phyloP scores from a whole-genome alignment of 2,797 vertebrate genomes.

The Sebastes melanostomus region DNA sequence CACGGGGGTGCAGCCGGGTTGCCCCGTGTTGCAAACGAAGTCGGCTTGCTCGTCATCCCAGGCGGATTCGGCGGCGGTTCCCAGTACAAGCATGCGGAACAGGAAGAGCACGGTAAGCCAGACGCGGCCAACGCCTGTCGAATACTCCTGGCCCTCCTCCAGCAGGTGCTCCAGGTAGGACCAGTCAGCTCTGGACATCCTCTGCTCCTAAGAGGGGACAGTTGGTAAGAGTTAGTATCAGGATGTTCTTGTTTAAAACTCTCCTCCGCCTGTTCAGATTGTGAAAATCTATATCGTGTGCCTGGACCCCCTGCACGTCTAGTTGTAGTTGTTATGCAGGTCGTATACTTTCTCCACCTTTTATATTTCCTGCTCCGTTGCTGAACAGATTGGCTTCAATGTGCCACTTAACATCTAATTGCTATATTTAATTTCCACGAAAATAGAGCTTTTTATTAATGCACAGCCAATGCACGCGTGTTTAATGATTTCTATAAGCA shows the following conservation, averaged over 20 bases:
- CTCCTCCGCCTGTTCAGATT: not conserved
- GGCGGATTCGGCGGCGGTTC: conserved; percentile 83
- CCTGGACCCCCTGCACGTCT: not conserved
- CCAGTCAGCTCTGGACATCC: conserved; percentile 89
- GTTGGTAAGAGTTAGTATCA: not conserved
- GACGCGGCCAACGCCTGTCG: conserved; percentile 82
- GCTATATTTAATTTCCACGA: conserved; percentile 20
- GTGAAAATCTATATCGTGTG: not conserved
- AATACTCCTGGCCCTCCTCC: conserved; percentile 86
- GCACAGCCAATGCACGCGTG: not conserved
- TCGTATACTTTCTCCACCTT: not conserved
- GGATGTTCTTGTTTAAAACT: not conserved
- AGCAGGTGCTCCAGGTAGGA: conserved; percentile 86
- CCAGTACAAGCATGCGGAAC: conserved; percentile 85
- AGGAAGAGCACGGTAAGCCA: conserved; percentile 89
- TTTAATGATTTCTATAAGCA: conserved; percentile 35
- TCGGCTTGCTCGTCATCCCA: conserved; percentile 86
- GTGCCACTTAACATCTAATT: conserved; percentile 25
- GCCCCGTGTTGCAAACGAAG: conserved; percentile 85
- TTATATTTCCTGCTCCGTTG: conserved; percentile 12
- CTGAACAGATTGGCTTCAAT: conserved; percentile 13
- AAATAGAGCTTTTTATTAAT: conserved; percentile 11
- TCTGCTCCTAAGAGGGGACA: conserved; percentile 66
- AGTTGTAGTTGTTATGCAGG: not conserved
- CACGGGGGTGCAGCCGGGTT: conserved; percentile 83